These are phyloP conservation scores for Callithrix jacchus DNA, from an alignment of 2,113 vertebrate species.

Conservation along the genomic window DNA sequence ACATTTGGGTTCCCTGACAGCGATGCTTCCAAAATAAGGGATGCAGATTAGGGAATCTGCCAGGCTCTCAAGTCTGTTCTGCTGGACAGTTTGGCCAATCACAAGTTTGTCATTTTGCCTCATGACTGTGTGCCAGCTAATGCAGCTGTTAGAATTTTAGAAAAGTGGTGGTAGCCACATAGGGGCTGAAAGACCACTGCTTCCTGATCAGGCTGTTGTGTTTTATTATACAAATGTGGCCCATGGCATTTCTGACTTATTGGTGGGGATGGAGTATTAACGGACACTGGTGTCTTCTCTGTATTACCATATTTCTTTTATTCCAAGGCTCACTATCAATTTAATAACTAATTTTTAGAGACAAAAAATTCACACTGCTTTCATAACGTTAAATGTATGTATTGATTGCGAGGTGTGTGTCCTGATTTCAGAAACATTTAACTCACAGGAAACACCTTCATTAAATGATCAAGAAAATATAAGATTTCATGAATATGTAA, in stretches of 20 bases:
- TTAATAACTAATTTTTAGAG: background rate
- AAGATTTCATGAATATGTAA: background rate
- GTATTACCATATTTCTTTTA: background rate
- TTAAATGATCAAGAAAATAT: background rate
- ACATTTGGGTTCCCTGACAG: background rate
- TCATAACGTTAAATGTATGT: background rate
- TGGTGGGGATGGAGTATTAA: background rate
- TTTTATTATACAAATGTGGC: background rate
- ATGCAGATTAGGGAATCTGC: background rate
- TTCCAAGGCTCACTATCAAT: background rate
- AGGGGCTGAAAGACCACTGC: background rate
- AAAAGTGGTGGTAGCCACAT: background rate
- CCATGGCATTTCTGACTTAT: background rate
- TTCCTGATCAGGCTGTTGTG: background rate
- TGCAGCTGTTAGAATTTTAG: background rate
- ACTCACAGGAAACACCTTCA: background rate
- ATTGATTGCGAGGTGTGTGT: background rate
- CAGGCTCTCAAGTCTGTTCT: background rate
- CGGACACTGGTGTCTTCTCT: background rate
- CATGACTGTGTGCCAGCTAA: background rate
- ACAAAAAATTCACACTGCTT: background rate
- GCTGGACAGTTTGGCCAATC: background rate
- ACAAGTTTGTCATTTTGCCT: background rate
- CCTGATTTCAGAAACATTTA: background rate
- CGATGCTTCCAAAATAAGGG: background rate